Base-by-base conservation (phyloP, 2,113 vertebrate genomes). In the Rallus limicola region DNA sequence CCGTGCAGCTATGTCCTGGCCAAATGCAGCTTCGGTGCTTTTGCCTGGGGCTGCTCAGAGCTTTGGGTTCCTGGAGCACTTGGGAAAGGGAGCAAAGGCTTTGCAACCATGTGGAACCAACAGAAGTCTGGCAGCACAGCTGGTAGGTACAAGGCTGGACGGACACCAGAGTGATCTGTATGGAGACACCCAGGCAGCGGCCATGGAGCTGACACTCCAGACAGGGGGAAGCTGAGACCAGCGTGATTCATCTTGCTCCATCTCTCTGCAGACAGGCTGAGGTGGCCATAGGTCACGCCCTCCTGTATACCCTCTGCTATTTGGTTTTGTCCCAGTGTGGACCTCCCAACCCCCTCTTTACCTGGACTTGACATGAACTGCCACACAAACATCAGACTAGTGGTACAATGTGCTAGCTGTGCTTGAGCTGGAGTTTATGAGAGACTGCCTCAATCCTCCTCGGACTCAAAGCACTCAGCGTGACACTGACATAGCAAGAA, bases 141-240 rank as follows among this genome's bases (percentile, higher is more conserved):
- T 40, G n/a, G 28, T 28, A 26, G n/a, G 28, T 28, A 26, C 0
- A 70, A 59, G 42, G 28, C 50, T 59, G 38, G 78, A 64, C 8
- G 38, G 68, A 38, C 40, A 50, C 7, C 0, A 0, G 10, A 40
- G n/a, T 3, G 2, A 29, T 53, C 28, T 16, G 11, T 31, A 38
- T 31, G 29, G 38, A 91, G 62, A 53, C 25, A 33, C 14, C 1
- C 53, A 23, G 20, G 68, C 23, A 25, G 28, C n/a, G 67, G 46
- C 60, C 13, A 33, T 0, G 1, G 59, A 59, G 10, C 42, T 29
- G 69, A 25, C 55, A n/a, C 10, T 17, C 9, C 75, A 25, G 42
- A 23, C 36, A 64, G 28, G 16, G 23, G 24, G 13, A 71, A 52
- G 67, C 59, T n/a, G 67, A 65, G 36, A 33, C 34, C 42, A 63